Evolutionary conservation across 2,113 vertebrate genomes (phyloP), one percentile per base, ranked within the genome.

Genomic region (Vidua chalybeata): DNA sequence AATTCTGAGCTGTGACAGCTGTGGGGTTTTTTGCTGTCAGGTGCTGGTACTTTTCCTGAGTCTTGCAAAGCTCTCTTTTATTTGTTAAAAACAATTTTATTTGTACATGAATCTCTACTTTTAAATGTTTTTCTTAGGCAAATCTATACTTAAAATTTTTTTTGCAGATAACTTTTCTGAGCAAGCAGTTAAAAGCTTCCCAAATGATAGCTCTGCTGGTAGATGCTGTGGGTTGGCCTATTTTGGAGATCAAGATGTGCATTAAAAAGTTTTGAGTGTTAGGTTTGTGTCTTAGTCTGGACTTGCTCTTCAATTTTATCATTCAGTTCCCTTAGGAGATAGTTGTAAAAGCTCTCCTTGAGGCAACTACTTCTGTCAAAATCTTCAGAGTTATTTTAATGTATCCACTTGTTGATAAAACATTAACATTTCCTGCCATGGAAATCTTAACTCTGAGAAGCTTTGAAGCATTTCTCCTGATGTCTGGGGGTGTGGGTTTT

Each of bases 261-360:
- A 98, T 95, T 98, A 99, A 97, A 99, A 99, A 97, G 97, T 99
- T 94, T 98, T 98, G 97, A 99, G 98, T 87, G 97, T 98, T 30
- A 98, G 98, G 69, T 99, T 30, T 0, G 0, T 54, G 24, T 69
- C 21, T 83, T 75, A 27, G 30, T 46, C 21, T 76, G 79, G 48
- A 63, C 41, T 69, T 55, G 5, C 5, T 56, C n/a, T 69, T 69
- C 18, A 28, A 16, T 77, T 74, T 77, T 37, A 6, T 59, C 4
- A 31, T 39, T 81, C 16, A 19, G 3, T 67, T 81, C 7, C 18
- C 6, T 9, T 21, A 28, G 30, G 24, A 77, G 21, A 33, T 61
- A 22, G 17, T 28, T 89, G 19, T 72, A 58, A 84, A 92, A 79
- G 9, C 56, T 73, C 9, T 77, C 22, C 17, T 37, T 52, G 66